A percentile compares a stretch with the other conserved stretches of the same genome.
These are phyloP conservation scores for Drosophila picticornis DNA, from an alignment of 2,888 invertebrate species.

Conservation along the genomic window DNA sequence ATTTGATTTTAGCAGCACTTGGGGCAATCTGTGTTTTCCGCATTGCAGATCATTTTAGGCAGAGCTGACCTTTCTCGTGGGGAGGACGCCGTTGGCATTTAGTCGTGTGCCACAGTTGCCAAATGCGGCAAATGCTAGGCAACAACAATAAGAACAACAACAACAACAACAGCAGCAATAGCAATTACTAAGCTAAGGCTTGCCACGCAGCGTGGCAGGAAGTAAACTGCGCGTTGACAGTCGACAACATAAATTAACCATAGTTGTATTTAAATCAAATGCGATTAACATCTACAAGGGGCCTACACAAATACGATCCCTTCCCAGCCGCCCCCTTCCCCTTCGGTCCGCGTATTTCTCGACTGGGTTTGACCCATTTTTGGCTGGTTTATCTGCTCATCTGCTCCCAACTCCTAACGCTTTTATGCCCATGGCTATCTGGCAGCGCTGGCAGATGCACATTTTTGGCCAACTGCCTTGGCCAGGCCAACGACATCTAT, in stretches of 20 bases:
- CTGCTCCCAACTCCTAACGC: neutral
- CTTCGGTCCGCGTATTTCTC: neutral
- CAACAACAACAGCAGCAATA: conserved; percentile 13
- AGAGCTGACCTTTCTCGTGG: conserved; percentile 43
- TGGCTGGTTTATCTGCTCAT: conserved; percentile 39
- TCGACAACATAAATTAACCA: conserved; percentile 79
- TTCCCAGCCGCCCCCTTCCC: neutral
- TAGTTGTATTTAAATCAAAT: conserved; percentile 79
- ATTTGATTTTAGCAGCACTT: neutral
- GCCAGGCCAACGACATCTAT: conserved; percentile 21
- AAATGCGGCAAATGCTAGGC: conserved; percentile 43
- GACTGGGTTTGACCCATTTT: conserved; percentile 67
- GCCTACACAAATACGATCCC: conserved; percentile 23
- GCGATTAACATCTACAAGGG: conserved; percentile 73
- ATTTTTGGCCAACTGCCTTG: conserved; percentile 59
- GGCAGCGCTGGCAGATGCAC: conserved; percentile 53
- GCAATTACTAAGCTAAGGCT: conserved; percentile 23
- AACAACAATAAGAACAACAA: conserved; percentile 9
- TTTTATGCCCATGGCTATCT: conserved; percentile 58
- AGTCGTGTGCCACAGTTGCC: conserved; percentile 56
- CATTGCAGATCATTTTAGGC: conserved; percentile 28
- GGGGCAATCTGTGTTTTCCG: conserved; percentile 20
- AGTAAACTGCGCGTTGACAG: conserved; percentile 71
- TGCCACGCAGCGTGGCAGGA: conserved; percentile 62
- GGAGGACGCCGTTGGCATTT: conserved; percentile 18